Percentiles rank a stretch among this genome's conserved stretches.
Conservation (phyloP, 2,797 vertebrate genomes). For the Orestias chungarensis region DNA sequence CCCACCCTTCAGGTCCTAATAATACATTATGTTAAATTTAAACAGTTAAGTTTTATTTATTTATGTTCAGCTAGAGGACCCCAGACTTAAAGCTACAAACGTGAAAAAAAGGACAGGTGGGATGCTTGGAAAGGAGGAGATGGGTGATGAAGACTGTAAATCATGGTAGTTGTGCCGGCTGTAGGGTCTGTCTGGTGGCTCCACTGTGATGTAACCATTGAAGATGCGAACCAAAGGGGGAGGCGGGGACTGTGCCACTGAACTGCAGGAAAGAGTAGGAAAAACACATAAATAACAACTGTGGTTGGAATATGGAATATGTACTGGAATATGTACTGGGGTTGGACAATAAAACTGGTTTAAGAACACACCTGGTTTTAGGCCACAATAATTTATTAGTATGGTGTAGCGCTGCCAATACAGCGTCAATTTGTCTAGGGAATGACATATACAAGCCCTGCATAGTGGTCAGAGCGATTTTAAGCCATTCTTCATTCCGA, state of each 20-base stretch:
- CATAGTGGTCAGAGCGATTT: no score
- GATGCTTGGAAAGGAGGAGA: conserved; percentile 29
- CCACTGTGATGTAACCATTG: conserved; percentile 83
- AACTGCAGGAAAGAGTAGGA: conserved; percentile 60
- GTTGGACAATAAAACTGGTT: no score
- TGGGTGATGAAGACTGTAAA: conserved; percentile 50
- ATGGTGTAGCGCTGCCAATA: no score
- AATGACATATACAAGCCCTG: no score
- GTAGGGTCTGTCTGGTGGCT: conserved; percentile 66
- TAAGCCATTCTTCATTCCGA: no score
- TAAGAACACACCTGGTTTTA: no score
- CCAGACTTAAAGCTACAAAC: conserved; percentile 23
- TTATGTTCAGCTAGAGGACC: conserved; percentile 32
- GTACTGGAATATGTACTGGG: no score
- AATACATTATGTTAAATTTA: conserved; percentile 13
- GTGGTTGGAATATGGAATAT: neutral
- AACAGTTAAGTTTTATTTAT: neutral
- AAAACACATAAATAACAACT: neutral
- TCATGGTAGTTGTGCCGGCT: conserved; percentile 56
- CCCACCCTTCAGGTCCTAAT: neutral
- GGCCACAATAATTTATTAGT: no score
- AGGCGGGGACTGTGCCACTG: conserved; percentile 72
- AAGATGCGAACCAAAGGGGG: conserved; percentile 82
- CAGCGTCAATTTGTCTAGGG: no score
- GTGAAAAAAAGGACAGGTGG: conserved; percentile 47